Conservation (phyloP, 2,113 vertebrate species). For the Dasyornis broadbenti region DNA sequence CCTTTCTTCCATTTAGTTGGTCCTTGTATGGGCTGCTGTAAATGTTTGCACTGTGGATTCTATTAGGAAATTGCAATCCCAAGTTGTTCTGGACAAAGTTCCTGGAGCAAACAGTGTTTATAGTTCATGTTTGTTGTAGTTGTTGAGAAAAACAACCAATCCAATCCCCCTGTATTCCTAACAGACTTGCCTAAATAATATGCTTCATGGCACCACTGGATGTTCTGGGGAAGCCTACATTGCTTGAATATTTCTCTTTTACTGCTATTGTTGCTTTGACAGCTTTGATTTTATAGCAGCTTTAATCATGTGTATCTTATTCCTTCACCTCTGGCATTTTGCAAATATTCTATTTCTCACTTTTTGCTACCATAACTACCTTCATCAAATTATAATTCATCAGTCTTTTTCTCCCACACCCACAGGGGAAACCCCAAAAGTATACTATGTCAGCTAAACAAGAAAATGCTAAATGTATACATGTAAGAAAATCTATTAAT, state of each 20-base stretch:
- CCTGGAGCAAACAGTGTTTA: conserved; percentile 52
- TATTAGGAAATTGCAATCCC: conserved; percentile 30
- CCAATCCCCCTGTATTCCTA: conserved; percentile 15
- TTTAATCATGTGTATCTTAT: conserved; percentile 75
- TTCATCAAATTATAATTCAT: conserved; percentile 68
- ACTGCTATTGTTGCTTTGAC: conserved; percentile 71
- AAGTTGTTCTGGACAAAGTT: conserved; percentile 48
- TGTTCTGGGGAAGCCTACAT: conserved; percentile 42
- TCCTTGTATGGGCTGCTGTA: neutral
- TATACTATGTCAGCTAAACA: conserved; percentile 51
- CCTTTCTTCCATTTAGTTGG: neutral
- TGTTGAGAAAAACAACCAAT: conserved; percentile 36
- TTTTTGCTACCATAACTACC: conserved; percentile 62
- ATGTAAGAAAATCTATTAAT: conserved; percentile 64
- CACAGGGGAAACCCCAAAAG: conserved; percentile 49
- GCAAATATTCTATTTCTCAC: conserved; percentile 70
- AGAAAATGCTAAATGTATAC: conserved; percentile 60
- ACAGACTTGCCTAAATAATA: conserved; percentile 51
- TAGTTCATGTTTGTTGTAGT: conserved; percentile 54
- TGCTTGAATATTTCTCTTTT: conserved; percentile 71
- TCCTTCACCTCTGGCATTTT: conserved; percentile 77
- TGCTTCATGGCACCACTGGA: conserved; percentile 53
- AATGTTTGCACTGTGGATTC: conserved; percentile 3
- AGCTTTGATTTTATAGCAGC: conserved; percentile 73
- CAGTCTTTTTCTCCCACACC: conserved; percentile 23